Evolutionary conservation across 2,113 vertebrate genomes (phyloP), one percentile per base, ranked within the genome.

Genomic region (Lanius ludovicianus): DNA sequence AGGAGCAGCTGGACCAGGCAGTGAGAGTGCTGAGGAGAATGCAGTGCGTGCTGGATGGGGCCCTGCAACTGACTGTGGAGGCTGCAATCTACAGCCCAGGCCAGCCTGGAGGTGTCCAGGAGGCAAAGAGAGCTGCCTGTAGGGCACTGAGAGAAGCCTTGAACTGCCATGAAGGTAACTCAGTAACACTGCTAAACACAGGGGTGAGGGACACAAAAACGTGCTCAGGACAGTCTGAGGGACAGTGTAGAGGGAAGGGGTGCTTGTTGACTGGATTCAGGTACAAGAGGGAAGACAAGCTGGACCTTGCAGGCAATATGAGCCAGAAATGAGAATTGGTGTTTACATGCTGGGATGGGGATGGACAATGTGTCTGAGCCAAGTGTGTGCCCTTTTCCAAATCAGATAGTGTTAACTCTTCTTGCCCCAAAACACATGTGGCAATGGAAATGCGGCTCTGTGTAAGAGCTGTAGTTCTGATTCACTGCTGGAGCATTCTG

Each of bases 61-160:
- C 78, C 57, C 57, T 79, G 78, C 60, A 85, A 8, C 35, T 92
- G 28, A 52, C 75, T 4, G 88, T 93, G n/a, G 93, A 95, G 62
- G 28, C 83, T 20, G 94, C 44, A 0, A n/a, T 90, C 52, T 95
- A 76, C 44, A 88, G 42, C 39, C 91, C 91, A 13, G 79, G 90
- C 77, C 96, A 96, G 79, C 94, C 21, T 19, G 59, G 55, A 69
- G 80, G 95, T 75, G 76, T 67, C 65, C 84, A 46, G 22, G 67
- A 86, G 31, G 73, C 46, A 15, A 77, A 92, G 78, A 94, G 42
- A 90, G 96, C 96, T 94, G 96, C 53, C 0, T 95, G 88, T 63
- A 88, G 95, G 60, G 93, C 75, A 17, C 79, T 92, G 53, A 88
- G 89, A 86, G 95, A 96, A 93, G 71, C 56, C 70, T 79, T 93